A percentile compares a stretch with the other conserved stretches of the same genome.
Evolutionary conservation across 2,888 invertebrate species (phyloP).

Genomic region (Stenurella melanura): DNA sequence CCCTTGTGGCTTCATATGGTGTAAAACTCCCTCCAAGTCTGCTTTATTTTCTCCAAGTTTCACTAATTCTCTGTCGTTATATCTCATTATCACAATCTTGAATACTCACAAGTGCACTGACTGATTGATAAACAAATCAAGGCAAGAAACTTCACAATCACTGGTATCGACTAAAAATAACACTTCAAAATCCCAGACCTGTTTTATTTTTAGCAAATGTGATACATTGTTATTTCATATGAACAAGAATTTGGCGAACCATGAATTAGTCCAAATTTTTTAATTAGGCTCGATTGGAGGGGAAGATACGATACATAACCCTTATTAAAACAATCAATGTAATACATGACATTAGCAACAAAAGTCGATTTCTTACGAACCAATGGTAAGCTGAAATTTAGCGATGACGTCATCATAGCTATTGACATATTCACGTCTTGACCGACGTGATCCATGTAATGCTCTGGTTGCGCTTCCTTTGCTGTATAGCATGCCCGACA

Average conservation of each 20-base stretch:
- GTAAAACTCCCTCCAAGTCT: slow-evolving; percentile 83
- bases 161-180: slow-evolving; percentile 23
- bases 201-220: slow-evolving; percentile 25
- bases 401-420: too few species aligned
- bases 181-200: slow-evolving; percentile 20
- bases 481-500: too few species aligned
- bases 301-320: slow-evolving; percentile 10
- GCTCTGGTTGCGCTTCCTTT: too few species aligned
- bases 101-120: background rate
- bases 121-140: slow-evolving; percentile 11
- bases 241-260: slow-evolving; percentile 16
- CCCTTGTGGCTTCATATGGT: slow-evolving; percentile 80
- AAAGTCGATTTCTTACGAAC: background rate
- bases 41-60: slow-evolving; percentile 77
- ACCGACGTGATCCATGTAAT: too few species aligned
- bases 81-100: slow-evolving; percentile 77
- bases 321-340: background rate
- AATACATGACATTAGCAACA: background rate
- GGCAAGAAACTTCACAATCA: background rate
- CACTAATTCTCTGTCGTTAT: slow-evolving; percentile 82
- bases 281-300: background rate
- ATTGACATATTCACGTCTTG: too few species aligned
- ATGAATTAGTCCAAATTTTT: slow-evolving; percentile 5
- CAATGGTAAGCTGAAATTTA: background rate
- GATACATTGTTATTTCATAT: slow-evolving; percentile 13